phyloP scores from a whole-genome alignment of 2,113 vertebrate genomes.

The western clawed frog (Xenopus tropicalis) region UCB_Xtro_10.0 CM004451.2:57866001-57866500 shows the following conservation, averaged over 20 bases:
- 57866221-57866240: conserved; percentile 1
- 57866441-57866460: conserved; percentile 22
- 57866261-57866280: conserved; percentile 1
- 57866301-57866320: neutral
- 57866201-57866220: neutral
- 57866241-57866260: conserved; percentile 1
- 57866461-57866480: conserved; percentile 16
- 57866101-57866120: conserved; percentile 15
- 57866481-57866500: conserved; percentile 13
- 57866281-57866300: conserved; percentile 23
- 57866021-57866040: conserved; percentile 27
- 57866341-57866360: conserved; percentile 32
- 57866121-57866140: conserved; percentile 26
- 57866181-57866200: neutral
- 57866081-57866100: conserved; percentile 3
- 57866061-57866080: conserved; percentile 23
- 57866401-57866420: conserved; percentile 26
- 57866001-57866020: neutral
- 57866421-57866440: conserved; percentile 15
- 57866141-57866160: neutral
- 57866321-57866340: conserved; percentile 6
- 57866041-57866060: conserved; percentile 20
- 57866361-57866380: conserved; percentile 16
- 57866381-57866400: conserved; percentile 30
- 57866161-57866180: neutral